Conservation (phyloP, 2,113 vertebrate species). For the Echinops telfairi region DNA sequence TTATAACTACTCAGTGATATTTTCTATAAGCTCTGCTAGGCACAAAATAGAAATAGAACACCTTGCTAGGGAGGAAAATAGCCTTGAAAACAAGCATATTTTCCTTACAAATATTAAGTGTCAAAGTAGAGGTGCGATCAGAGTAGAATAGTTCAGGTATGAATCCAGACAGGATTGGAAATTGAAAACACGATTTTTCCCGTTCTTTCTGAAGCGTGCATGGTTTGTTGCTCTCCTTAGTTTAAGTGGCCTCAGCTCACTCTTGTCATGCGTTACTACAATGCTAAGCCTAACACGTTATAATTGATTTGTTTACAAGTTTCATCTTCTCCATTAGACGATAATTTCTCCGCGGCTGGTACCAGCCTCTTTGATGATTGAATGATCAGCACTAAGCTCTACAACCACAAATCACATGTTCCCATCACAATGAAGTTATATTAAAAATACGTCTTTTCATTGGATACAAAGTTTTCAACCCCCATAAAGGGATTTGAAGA, state of each 20-base stretch:
- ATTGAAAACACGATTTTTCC: background rate
- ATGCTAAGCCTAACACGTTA: background rate
- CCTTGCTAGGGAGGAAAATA: background rate
- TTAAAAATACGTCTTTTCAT: background rate
- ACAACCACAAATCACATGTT: background rate
- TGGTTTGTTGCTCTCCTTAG: background rate
- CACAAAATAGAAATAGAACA: background rate
- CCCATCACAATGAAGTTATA: background rate
- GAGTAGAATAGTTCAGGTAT: background rate
- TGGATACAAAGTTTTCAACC: background rate
- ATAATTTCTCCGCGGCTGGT: background rate
- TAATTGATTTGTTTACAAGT: constrained; percentile 45
- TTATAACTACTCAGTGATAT: background rate
- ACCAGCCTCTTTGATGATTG: background rate
- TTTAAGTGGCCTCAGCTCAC: background rate
- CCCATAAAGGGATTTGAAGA: background rate
- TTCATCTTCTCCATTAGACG: constrained; percentile 1
- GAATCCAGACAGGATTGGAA: background rate
- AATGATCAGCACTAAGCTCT: constrained; percentile 25
- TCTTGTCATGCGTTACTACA: background rate
- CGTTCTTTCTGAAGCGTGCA: background rate
- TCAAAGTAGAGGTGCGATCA: background rate
- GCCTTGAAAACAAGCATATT: background rate
- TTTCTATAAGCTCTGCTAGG: background rate
- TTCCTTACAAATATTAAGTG: background rate